These are phyloP conservation scores for Drosophila prolongata DNA, from an alignment of 2,888 invertebrate species.

Conservation along the genomic window DNA sequence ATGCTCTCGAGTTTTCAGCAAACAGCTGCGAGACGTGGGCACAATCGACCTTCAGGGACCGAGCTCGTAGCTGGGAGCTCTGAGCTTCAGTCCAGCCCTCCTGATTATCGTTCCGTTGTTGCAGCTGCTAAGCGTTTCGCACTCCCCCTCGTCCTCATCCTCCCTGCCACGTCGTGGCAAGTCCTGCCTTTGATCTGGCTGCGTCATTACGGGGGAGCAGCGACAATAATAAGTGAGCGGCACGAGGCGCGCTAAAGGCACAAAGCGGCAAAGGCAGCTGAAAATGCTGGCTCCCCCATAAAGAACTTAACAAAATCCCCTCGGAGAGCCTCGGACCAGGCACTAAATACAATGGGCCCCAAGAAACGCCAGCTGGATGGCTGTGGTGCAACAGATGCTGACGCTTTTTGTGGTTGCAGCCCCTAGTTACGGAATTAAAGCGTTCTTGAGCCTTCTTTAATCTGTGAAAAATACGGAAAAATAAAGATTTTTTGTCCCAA, in stretches of 20 bases:
- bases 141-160: neutral
- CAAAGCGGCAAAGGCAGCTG: slow-evolving; percentile 54
- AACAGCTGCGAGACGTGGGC: slow-evolving; percentile 49
- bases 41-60: slow-evolving; percentile 67
- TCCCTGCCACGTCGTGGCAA: neutral
- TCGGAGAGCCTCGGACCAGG: slow-evolving; percentile 55
- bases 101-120: slow-evolving; percentile 45
- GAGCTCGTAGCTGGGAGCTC: slow-evolving; percentile 38
- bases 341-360: slow-evolving; percentile 69
- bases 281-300: slow-evolving; percentile 16
- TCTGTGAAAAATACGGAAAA: neutral
- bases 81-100: slow-evolving; percentile 18
- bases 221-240: slow-evolving; percentile 58
- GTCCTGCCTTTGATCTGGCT: slow-evolving; percentile 67
- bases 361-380: slow-evolving; percentile 58
- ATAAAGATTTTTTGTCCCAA: too few species aligned
- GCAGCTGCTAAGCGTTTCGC: slow-evolving; percentile 44
- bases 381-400: slow-evolving; percentile 42
- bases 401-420: slow-evolving; percentile 12
- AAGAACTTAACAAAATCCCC: slow-evolving; percentile 45
- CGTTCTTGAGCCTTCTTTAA: neutral
- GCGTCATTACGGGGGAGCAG: slow-evolving; percentile 60
- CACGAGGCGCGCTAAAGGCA: slow-evolving; percentile 61
- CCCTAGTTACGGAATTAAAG: slow-evolving; percentile 23
- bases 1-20: slow-evolving; percentile 54